Base-by-base conservation (phyloP, 2,113 vertebrate genomes). In the Tragulus kanchil region DNA sequence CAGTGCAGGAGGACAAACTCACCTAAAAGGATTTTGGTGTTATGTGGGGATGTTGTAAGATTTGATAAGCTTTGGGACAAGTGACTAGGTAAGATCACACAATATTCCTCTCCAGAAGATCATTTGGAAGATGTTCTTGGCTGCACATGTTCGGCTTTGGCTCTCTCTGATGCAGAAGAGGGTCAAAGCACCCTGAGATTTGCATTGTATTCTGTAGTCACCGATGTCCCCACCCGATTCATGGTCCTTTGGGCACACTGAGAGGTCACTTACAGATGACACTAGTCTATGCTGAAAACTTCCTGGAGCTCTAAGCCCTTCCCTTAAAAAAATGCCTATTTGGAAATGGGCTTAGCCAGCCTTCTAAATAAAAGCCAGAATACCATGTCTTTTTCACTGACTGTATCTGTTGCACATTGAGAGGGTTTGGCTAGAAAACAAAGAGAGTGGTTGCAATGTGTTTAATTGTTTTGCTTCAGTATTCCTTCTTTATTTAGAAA, bases 401-500 rank as follows among this genome's bases (percentile, higher is more conserved):
- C 42, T 58, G 3, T 96, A 86, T 90, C 84, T 93, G 93, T 71
- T 95, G 61, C 48, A 58, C 25, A 65, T 85, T 87, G 65, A 87
- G 65, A 90, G 48, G 42, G 12, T 65, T 93, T 98, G 93, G 89
- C 93, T 89, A 58, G 56, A 78, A 97, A 96, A 97, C 64, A 95
- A 87, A 95, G 56, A 87, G 73, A 64, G 25, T n/a, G 17, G 25
- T 88, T 67, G 21, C 77, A 87, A 94, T 84, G 87, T 50, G 56
- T 88, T 93, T 81, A 14, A 25, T 86, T 93, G 64, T 95, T 97
- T 97, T 82, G 58, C 88, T 67, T 95, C 78, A 75, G n/a, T 87
- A 82, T 79, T 83, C 9, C 14, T 96, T 93, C 77, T 97, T 97
- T 90, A 86, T 95, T 93, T 95, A 93, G 89, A 95, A 95, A 67